phyloP scores from a whole-genome alignment of 2,888 invertebrate genomes.

The Drosophila mimica region DNA sequence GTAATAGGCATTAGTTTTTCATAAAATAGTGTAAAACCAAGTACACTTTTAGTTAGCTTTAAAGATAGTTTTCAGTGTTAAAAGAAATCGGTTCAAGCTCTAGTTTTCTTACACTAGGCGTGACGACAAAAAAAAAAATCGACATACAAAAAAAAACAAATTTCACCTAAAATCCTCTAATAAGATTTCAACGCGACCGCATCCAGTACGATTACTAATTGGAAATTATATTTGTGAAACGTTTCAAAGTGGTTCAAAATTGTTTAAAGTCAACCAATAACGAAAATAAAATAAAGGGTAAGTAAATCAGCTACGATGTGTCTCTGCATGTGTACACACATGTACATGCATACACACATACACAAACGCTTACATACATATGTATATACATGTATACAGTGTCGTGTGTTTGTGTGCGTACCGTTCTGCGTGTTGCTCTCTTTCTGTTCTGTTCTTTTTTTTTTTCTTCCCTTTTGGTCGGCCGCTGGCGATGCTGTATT shows the following conservation, averaged over 20 bases:
- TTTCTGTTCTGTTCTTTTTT: constrained; percentile 60
- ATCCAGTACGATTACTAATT: constrained; percentile 30
- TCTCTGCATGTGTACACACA: constrained; percentile 32
- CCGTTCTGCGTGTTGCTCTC: constrained; percentile 55
- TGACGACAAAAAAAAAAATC: constrained; percentile 65
- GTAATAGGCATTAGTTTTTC: constrained; percentile 72
- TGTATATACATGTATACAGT: constrained; percentile 32
- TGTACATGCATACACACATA: constrained; percentile 22
- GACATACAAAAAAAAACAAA: constrained; percentile 48
- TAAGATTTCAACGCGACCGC: constrained; percentile 43
- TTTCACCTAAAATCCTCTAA: constrained; percentile 55
- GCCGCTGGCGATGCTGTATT: constrained; percentile 73
- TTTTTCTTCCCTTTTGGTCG: constrained; percentile 56
- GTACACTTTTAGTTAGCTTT: constrained; percentile 76
- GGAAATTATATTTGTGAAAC: constrained; percentile 33
- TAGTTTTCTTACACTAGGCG: constrained; percentile 66
- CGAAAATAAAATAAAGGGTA: constrained; percentile 65
- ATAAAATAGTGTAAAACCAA: constrained; percentile 72
- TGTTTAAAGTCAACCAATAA: constrained; percentile 65
- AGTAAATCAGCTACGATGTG: constrained; percentile 59
- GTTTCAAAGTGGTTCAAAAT: constrained; percentile 52
- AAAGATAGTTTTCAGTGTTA: constrained; percentile 72
- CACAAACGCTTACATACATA: constrained; percentile 7
- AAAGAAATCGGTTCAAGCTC: constrained; percentile 58
- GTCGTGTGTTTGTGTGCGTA: constrained; percentile 20